A percentile compares a stretch with the other conserved stretches of the same genome.
Conservation (phyloP, 2,888 invertebrate genomes). For the Craniophora ligustri region DNA sequence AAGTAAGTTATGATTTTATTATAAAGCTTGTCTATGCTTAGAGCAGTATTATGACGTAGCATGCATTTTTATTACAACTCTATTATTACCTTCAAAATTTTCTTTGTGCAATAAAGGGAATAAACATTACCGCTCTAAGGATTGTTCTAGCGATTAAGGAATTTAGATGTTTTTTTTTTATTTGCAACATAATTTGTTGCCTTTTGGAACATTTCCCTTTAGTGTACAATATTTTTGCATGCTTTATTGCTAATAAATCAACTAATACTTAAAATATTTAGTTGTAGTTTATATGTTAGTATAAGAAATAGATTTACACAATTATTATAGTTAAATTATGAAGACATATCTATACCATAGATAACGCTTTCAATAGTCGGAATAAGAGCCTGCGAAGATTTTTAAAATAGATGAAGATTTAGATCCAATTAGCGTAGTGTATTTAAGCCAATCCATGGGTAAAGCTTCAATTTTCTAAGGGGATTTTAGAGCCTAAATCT, state of each 20-base stretch:
- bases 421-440: too few relatives aligned
- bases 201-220: constrained; percentile 80
- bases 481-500: too few relatives aligned
- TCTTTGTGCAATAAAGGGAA: constrained; percentile 87
- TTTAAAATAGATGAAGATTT: too few relatives aligned
- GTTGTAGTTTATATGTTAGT: neutral
- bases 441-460: too few relatives aligned
- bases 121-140: constrained; percentile 83
- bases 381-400: too few relatives aligned
- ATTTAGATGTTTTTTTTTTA: constrained; percentile 17
- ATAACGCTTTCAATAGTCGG: too few relatives aligned
- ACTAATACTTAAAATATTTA: neutral
- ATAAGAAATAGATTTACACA: too few relatives aligned
- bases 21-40: constrained; percentile 80
- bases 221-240: constrained; percentile 86
- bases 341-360: too few relatives aligned
- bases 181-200: constrained; percentile 18
- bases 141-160: constrained; percentile 36
- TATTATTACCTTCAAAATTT: constrained; percentile 56
- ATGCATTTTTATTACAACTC: constrained; percentile 70
- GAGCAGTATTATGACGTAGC: constrained; percentile 80
- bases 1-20: constrained; percentile 81
- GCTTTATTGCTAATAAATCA: constrained; percentile 51
- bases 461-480: too few relatives aligned
- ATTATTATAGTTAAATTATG: too few relatives aligned